Percentiles rank a stretch among this genome's conserved stretches.
These are phyloP conservation scores for Drosophila nigritarsus DNA, from an alignment of 2,888 invertebrate genomes.

Conservation along the genomic window DNA sequence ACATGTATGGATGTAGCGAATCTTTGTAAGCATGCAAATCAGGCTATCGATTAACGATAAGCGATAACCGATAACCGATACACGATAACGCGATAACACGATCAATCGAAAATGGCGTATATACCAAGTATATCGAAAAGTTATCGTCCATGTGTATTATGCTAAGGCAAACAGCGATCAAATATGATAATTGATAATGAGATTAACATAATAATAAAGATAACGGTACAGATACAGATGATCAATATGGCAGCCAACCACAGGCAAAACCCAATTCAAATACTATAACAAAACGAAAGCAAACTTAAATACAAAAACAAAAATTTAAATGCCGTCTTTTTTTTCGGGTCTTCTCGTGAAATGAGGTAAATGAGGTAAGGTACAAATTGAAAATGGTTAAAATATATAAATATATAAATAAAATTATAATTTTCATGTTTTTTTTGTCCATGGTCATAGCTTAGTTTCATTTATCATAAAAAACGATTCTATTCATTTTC, in stretches of 20 bases:
- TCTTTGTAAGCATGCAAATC: slow-evolving; percentile 23
- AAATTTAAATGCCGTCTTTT: slow-evolving; percentile 38
- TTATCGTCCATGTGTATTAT: slow-evolving; percentile 25
- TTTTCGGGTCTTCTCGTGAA: neutral
- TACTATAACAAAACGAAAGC: slow-evolving; percentile 49
- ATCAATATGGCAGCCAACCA: slow-evolving; percentile 42
- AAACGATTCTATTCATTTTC: neutral
- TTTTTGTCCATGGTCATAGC: neutral
- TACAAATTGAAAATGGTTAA: neutral
- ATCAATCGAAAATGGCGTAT: slow-evolving; percentile 23
- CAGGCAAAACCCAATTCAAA: slow-evolving; percentile 48
- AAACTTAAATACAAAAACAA: slow-evolving; percentile 41
- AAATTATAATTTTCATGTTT: too few relatives aligned
- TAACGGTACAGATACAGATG: slow-evolving; percentile 36
- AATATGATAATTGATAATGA: slow-evolving; percentile 21
- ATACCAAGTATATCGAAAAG: slow-evolving; percentile 48
- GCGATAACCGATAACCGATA: neutral
- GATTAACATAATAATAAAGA: slow-evolving; percentile 22
- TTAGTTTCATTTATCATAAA: neutral
- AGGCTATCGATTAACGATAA: slow-evolving; percentile 16
- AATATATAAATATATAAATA: too few relatives aligned
- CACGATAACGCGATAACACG: slow-evolving; percentile 9
- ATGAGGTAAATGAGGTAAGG: neutral
- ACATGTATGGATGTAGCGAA: slow-evolving; percentile 23
- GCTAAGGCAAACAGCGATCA: slow-evolving; percentile 26